Conservation (phyloP, 2,888 invertebrate genomes). For the Luperina testacea region DNA sequence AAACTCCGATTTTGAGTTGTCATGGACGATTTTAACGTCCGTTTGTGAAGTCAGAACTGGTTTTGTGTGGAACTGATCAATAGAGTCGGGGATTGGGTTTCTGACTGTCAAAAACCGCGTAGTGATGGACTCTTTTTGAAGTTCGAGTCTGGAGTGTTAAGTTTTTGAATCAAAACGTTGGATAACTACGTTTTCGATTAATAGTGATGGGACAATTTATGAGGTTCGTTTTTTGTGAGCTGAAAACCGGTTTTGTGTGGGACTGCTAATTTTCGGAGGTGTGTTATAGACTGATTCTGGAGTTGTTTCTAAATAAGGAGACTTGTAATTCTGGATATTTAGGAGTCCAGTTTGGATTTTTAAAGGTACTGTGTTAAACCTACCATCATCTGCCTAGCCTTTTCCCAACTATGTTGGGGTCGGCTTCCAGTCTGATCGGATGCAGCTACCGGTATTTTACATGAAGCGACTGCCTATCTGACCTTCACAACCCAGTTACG, state of each 20-base stretch:
- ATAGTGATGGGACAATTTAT: constrained; percentile 10
- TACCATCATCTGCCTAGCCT: not conserved
- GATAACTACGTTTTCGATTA: not conserved
- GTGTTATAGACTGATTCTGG: constrained; percentile 23
- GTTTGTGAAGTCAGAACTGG: constrained; percentile 18
- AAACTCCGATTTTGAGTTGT: constrained; percentile 18
- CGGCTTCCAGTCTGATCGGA: not conserved
- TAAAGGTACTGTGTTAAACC: not conserved
- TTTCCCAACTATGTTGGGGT: not conserved
- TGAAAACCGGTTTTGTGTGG: constrained; percentile 12
- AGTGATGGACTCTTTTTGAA: constrained; percentile 15
- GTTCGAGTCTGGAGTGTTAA: not conserved
- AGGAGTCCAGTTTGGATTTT: constrained; percentile 18
- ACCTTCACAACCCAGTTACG: not conserved
- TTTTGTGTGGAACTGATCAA: constrained; percentile 4
- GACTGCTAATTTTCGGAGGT: constrained; percentile 3
- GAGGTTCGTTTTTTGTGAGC: constrained; percentile 1
- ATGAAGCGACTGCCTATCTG: not conserved
- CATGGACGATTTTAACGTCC: constrained; percentile 5
- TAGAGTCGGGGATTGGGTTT: not conserved
- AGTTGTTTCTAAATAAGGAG: constrained; percentile 5
- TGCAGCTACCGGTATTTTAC: constrained; percentile 2
- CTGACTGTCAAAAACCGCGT: constrained; percentile 1
- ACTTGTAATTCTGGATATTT: not conserved
- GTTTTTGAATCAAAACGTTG: constrained; percentile 3